phyloP scores from a whole-genome alignment of 53 echinoderm and acorn worm species.

The Zoroaster sp. region DNA sequence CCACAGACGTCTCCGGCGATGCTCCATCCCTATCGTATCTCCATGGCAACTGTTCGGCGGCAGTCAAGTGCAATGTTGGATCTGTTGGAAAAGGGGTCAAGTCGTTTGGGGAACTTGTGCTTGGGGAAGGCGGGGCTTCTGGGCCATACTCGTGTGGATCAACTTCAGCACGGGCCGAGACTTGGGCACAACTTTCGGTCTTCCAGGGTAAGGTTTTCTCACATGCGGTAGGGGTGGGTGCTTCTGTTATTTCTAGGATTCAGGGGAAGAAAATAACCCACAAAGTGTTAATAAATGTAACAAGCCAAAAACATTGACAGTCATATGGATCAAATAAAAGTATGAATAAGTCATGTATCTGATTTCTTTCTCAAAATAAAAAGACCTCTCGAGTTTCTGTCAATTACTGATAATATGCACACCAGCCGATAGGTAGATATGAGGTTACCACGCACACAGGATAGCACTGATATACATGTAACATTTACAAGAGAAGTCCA shows the following conservation, averaged over 20 bases:
- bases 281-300: background rate
- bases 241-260: background rate
- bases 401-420: too few relatives aligned
- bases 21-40: background rate
- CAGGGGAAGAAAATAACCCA: background rate
- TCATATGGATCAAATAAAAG: too few relatives aligned
- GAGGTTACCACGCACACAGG: too few relatives aligned
- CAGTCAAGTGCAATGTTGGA: background rate
- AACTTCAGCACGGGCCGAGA: conserved; percentile 40
- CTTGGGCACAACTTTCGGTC: conserved; percentile 24
- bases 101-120: background rate
- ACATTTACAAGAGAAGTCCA: too few relatives aligned
- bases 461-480: too few relatives aligned
- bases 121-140: background rate
- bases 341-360: too few relatives aligned
- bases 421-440: too few relatives aligned
- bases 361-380: too few relatives aligned
- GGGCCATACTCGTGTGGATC: background rate
- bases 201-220: conserved; percentile 67
- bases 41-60: conserved; percentile 26
- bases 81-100: background rate
- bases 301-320: too few relatives aligned
- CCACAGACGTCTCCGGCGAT: background rate
- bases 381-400: too few relatives aligned
- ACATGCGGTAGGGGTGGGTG: conserved; percentile 26